Evolutionary conservation across 2,888 invertebrate genomes (phyloP).

Genomic region (Drosophila paranaensis): DNA sequence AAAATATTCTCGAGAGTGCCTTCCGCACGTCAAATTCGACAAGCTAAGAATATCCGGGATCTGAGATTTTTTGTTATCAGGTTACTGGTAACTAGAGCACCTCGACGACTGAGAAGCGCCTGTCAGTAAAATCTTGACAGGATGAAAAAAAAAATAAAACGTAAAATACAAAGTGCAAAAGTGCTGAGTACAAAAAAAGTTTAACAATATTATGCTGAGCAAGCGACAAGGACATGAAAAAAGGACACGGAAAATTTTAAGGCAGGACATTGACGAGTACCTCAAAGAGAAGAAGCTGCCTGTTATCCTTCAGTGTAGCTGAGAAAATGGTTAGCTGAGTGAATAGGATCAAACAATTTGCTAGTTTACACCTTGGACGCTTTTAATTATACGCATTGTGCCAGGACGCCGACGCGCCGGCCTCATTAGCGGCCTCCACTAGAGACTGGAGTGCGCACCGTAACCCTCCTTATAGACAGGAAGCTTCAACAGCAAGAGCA

Average conservation of each 20-base stretch:
- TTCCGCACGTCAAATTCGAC: slow-evolving; percentile 37
- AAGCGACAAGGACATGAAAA: slow-evolving; percentile 42
- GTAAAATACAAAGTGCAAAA: slow-evolving; percentile 50
- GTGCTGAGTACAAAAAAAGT: slow-evolving; percentile 70
- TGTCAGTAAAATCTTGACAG: slow-evolving; percentile 25
- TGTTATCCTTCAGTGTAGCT: slow-evolving; percentile 28
- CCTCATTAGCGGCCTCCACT: slow-evolving; percentile 66
- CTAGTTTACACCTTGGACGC: slow-evolving; percentile 80
- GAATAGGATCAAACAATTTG: slow-evolving; percentile 80
- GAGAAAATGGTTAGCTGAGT: slow-evolving; percentile 45
- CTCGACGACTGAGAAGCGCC: slow-evolving; percentile 50
- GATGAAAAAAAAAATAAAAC: slow-evolving; percentile 10
- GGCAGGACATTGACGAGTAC: slow-evolving; percentile 7
- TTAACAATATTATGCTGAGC: slow-evolving; percentile 72
- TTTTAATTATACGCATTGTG: slow-evolving; percentile 77
- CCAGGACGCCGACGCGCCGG: slow-evolving; percentile 29
- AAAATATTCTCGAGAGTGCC: slow-evolving; percentile 1
- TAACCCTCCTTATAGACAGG: slow-evolving; percentile 38
- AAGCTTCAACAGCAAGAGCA: slow-evolving; percentile 39
- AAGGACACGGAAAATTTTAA: slow-evolving; percentile 23
- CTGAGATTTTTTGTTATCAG: slow-evolving; percentile 51
- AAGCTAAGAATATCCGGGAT: slow-evolving; percentile 33
- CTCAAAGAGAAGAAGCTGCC: slow-evolving; percentile 6
- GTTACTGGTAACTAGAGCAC: slow-evolving; percentile 60
- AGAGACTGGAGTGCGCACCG: slow-evolving; percentile 11